Percentiles rank a stretch among this genome's conserved stretches.
These are phyloP conservation scores for Heliocidaris erythrogramma DNA, from an alignment of 35 echinoderm and acorn worm genomes.

Conservation along the genomic window DNA sequence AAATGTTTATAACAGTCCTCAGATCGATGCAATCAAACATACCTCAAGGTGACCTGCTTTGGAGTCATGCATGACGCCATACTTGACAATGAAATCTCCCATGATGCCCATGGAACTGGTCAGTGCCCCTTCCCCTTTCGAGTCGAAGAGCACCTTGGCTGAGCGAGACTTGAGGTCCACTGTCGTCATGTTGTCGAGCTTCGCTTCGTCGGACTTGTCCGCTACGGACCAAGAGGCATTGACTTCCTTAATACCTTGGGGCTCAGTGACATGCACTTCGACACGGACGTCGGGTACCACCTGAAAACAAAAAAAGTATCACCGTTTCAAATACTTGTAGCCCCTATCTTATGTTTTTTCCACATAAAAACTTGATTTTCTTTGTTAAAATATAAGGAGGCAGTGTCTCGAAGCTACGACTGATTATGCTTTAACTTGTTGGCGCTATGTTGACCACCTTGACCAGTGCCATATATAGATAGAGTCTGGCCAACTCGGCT, in stretches of 20 bases:
- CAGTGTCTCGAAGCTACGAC: too few relatives aligned
- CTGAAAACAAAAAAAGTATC: conserved; percentile 32
- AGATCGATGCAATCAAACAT: background rate
- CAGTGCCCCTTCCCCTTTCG: background rate
- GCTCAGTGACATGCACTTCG: conserved; percentile 70
- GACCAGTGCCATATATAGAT: too few relatives aligned
- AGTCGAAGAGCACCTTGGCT: background rate
- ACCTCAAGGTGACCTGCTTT: conserved; percentile 90
- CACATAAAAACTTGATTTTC: too few relatives aligned
- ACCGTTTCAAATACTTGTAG: too few relatives aligned
- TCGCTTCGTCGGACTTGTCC: background rate
- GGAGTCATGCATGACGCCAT: conserved; percentile 78
- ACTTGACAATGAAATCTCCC: conserved; percentile 75
- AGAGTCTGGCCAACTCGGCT: too few relatives aligned
- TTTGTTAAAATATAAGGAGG: too few relatives aligned
- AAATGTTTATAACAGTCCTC: too few relatives aligned
- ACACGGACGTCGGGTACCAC: conserved; percentile 34
- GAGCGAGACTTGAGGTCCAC: background rate
- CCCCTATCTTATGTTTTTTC: too few relatives aligned
- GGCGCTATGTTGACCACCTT: too few relatives aligned
- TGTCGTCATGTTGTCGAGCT: background rate
- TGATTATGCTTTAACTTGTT: too few relatives aligned
- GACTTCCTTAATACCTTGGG: conserved; percentile 59
- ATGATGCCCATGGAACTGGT: conserved; percentile 48
- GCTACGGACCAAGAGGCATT: conserved; percentile 54